phyloP scores from a whole-genome alignment of 2,113 vertebrate genomes.

The Vulpes ferrilata region DNA sequence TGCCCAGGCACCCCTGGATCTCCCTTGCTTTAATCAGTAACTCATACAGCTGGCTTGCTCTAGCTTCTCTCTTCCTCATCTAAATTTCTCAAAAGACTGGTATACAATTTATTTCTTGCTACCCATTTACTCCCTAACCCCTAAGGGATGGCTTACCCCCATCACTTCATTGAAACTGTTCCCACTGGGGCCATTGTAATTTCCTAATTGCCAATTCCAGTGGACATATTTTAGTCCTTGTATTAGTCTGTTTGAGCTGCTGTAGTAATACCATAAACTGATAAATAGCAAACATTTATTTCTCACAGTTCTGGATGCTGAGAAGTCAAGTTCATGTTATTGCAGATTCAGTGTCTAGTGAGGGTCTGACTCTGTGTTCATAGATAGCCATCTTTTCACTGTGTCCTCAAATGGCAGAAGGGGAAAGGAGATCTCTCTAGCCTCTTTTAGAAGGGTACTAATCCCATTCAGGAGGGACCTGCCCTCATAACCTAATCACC shows the following conservation, averaged over 20 bases:
- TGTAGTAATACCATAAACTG: neutral
- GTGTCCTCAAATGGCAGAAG: neutral
- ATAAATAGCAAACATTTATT: neutral
- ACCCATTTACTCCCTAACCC: neutral
- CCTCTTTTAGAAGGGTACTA: neutral
- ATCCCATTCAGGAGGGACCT: neutral
- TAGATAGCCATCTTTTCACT: neutral
- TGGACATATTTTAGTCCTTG: conserved; percentile 32
- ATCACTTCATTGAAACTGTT: neutral
- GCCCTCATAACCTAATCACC: neutral
- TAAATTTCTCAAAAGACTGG: conserved; percentile 28
- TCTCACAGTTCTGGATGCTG: neutral
- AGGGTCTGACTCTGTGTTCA: neutral
- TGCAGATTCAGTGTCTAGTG: neutral
- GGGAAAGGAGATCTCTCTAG: neutral
- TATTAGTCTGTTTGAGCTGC: neutral
- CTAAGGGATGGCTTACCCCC: neutral
- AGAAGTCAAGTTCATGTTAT: neutral
- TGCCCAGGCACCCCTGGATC: neutral
- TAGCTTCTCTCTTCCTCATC: neutral
- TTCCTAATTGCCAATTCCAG: conserved; percentile 23
- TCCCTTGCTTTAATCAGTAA: conserved; percentile 13
- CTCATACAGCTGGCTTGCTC: neutral
- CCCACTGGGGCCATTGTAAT: neutral
- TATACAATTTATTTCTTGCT: conserved; percentile 9